Base-by-base conservation (phyloP, 2,797 vertebrate species). In the Scomberomorus guttatus region DNA sequence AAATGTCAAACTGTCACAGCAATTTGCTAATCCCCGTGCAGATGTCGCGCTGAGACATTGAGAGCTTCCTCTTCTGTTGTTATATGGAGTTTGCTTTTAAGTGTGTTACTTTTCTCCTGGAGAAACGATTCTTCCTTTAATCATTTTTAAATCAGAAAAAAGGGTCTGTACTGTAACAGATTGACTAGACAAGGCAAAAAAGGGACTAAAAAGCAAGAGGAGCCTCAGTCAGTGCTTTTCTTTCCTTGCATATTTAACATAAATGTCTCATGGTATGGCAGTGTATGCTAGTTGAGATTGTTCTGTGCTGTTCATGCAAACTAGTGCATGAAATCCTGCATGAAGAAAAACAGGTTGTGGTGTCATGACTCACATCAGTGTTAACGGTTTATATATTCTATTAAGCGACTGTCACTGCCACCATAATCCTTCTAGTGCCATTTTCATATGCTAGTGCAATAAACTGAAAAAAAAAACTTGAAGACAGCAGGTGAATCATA, bases 1-100 rank as follows among this genome's bases (percentile, higher is more conserved):
- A 94, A 91, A 93, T 91, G 90, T 90, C 88, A 90, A 79, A 62
- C 81, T 90, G 91, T 91, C 91, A 90, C 73, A 87, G 83, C 81
- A 67, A 90, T 93, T 91, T 88, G 65, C 82, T 87, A 86, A 91
- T 91, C 84, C 83, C 57, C 69, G 54, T 82, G 76, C 87, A 81
- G 75, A 89, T 79, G 85, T 83, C 85, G 76, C 22, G 32, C 86
- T 64, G 80, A 79, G 85, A 89, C 86, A 84, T 65, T 52, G 25
- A 81, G 72, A 78, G 80, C 77, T 71, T 78, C 69, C 77, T 74
- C 66, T 42, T 72, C 72, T 71, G 75, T 73, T 83, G 83, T 83
- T 42, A 42, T 74, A 48, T 46, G 54, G 58, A 60, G 58, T 81
- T 80, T 56, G 57, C 72, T 81, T 79, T 74, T 24, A 20, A 64